Evolutionary conservation across 2,113 vertebrate genomes (phyloP).

Genomic region (Panthera tigris): DNA sequence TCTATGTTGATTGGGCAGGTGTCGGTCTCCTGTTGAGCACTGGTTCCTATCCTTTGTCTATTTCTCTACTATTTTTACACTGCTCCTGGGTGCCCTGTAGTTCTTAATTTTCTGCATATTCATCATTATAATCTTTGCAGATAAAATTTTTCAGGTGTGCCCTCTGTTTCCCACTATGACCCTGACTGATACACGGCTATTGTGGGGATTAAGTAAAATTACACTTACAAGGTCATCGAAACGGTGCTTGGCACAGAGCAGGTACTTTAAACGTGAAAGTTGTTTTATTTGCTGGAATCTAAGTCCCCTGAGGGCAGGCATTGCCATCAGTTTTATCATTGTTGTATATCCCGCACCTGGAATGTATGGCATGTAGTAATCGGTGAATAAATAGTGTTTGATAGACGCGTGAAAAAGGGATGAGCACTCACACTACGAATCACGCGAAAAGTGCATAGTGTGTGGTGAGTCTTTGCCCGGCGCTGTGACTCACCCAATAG

Average conservation of each 20-base stretch:
- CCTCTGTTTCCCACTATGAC: neutral
- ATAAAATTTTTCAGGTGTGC: neutral
- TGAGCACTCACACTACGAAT: fast-evolving
- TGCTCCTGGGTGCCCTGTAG: neutral
- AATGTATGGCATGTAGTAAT: neutral
- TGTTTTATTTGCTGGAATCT: neutral
- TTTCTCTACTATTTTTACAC: neutral
- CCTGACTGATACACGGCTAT: neutral
- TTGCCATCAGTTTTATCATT: neutral
- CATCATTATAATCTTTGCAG: neutral
- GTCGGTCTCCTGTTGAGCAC: neutral
- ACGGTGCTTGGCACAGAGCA: neutral
- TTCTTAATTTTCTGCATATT: neutral
- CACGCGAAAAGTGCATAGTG: fast-evolving
- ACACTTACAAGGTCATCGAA: neutral
- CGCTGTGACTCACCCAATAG: slow-evolving; percentile 85
- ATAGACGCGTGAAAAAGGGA: fast-evolving
- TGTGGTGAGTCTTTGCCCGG: fast-evolving
- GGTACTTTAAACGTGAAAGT: neutral
- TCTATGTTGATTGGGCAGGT: neutral
- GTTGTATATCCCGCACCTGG: neutral
- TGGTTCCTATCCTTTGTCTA: neutral
- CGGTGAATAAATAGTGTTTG: neutral
- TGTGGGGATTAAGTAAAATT: neutral
- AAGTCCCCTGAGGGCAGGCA: neutral